Evolutionary conservation across 2,797 vertebrate species (phyloP), one percentile per base, ranked within the genome.

Genomic region (Aviceda leuphotes): DNA sequence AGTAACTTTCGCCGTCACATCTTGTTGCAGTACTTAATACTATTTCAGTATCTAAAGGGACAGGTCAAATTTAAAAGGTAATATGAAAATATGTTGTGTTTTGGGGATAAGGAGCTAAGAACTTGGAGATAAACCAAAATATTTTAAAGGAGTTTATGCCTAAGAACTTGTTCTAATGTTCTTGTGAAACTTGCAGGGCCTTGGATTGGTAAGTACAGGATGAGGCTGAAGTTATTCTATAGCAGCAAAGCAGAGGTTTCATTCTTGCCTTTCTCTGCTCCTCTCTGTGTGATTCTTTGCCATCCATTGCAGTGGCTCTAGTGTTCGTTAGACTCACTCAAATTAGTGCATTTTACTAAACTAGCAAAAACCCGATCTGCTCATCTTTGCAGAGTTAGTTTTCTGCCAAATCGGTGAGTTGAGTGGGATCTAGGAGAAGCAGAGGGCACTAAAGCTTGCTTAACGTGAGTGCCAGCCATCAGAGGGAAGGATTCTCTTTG

Each of bases 51-150:
- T 97, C 98, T 99, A 85, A 99, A 99, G 96, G 99, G 99, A 47
- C 99, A 99, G 93, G 99, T 99, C 96, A 99, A 99, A 97, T 99
- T 99, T 98, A 99, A 99, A 98, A 99, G 99, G 99, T 99, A 97
- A 98, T 44, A 18, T 54, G 58, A 24, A 52, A 87, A 31, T 77
- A 35, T 6, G 66, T 67, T 73, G 37, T 71, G 4, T 43, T 90
- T 70, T 65, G 39, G 28, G 14, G 4, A 3, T 61, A 14, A 30
- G 46, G n/a, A 54, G 8, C 19, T 87, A 80, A 28, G 61, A 87
- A 62, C 39, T 71, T 47, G 9, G 21, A 35, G n/a, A 6, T 33
- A 62, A 72, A 52, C 8, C 2, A 19, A 33, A 62, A 24, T 33
- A 76, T 55, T 90, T 35, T 74, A 4, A 28, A 25, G 37, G 46